phyloP scores from a whole-genome alignment of 2,797 vertebrate species.

The Numenius phaeopus region DNA sequence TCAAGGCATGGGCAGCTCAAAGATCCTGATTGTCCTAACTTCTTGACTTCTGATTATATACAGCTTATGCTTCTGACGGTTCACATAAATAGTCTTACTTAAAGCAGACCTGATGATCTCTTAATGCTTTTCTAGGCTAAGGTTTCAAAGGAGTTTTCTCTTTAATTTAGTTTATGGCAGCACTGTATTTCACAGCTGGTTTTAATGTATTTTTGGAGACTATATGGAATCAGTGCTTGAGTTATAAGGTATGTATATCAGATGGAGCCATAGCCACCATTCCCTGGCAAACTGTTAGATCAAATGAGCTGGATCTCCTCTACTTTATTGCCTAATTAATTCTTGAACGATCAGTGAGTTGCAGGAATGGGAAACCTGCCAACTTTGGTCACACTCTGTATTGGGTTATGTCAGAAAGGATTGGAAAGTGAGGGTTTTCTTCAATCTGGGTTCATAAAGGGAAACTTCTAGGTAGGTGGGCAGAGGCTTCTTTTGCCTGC shows the following conservation, averaged over 20 bases:
- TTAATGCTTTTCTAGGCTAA: conserved; percentile 78
- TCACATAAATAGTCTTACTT: conserved; percentile 71
- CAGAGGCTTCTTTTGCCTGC: not conserved
- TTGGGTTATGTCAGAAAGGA: conserved; percentile 14
- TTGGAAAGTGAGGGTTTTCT: conserved; percentile 34
- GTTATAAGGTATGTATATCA: conserved; percentile 62
- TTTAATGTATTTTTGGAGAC: conserved; percentile 69
- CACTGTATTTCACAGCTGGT: conserved; percentile 69
- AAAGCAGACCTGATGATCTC: conserved; percentile 65
- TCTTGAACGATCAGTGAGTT: conserved; percentile 33
- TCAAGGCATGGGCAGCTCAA: conserved; percentile 38
- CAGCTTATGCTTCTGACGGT: conserved; percentile 62
- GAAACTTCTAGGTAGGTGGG: conserved; percentile 59
- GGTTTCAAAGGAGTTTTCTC: conserved; percentile 74
- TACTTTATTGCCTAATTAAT: conserved; percentile 70
- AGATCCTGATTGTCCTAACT: conserved; percentile 44
- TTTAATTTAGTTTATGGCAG: conserved; percentile 75
- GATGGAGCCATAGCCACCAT: conserved; percentile 53
- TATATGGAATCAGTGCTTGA: conserved; percentile 44
- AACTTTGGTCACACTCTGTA: conserved; percentile 18
- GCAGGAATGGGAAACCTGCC: conserved; percentile 26
- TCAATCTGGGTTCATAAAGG: conserved; percentile 20
- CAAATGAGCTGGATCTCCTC: conserved; percentile 68
- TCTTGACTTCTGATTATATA: conserved; percentile 50
- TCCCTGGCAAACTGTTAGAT: conserved; percentile 58